Evolutionary conservation across 2,888 invertebrate genomes (phyloP), one percentile per base, ranked within the genome.

Genomic region (Microplitis deprimator): DNA sequence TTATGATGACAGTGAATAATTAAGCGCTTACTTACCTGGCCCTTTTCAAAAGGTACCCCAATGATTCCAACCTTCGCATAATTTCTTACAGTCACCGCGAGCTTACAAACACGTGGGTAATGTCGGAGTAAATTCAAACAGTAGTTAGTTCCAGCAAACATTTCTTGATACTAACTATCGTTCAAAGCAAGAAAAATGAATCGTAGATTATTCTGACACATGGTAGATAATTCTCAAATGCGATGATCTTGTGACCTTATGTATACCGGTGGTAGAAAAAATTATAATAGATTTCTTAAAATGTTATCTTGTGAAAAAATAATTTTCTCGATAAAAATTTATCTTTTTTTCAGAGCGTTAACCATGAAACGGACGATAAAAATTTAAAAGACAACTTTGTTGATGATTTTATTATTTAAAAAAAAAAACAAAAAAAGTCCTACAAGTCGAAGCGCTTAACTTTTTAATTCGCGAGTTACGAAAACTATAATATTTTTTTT

Each of bases 41-140:
- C 96, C 85, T 95, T 95, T 82, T 93, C 93, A 85, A 95, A 95
- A 5, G 96, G 96, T 59, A 95, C 95, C n/a, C 96, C 96, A 75
- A 96, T 90, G 83, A 96, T 92, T 62, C 95, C 96, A 68, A 96
- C 92, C 90, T 91, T 92, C 16, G 83, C 82, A 73, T 86, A 88
- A 82, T 80, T 79, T 17, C 87, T 85, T 64, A 81, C 74, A 13
- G 50, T 50, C 8, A 50, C 13, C 10, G 41, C 10, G n/a, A 13
- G 50, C 69, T 16, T 13, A 50, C 29, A 50, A 41, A n/a, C 40
- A 75, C 50, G 13, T 50, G 8, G 13, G 50, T 13, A 50, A 8
- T 50, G 0, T 50, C 5, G 50, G 50, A 50, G 61, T 50, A 60
- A 67, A 62, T 20, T 74, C 39, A 77, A 64, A 60, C 17, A 50